A percentile compares a stretch with the other conserved stretches of the same genome.
These are phyloP conservation scores for Latrodectus geometricus DNA, from an alignment of 1,140 invertebrate genomes.

Conservation along the genomic window DNA sequence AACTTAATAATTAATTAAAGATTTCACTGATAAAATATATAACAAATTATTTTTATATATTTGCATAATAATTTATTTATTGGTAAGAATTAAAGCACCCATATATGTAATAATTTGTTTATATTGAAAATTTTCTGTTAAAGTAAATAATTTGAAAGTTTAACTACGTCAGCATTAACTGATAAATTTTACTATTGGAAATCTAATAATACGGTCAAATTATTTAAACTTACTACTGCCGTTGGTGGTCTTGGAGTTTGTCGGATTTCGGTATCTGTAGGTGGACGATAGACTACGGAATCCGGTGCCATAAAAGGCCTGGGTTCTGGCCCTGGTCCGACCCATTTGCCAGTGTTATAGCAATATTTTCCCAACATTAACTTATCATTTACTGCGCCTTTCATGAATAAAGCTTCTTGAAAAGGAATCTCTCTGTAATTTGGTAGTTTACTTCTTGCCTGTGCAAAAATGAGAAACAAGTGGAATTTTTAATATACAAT, in stretches of 20 bases:
- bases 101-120: too few relatives aligned
- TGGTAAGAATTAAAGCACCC: too few relatives aligned
- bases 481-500: not conserved
- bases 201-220: too few relatives aligned
- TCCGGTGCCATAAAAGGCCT: not conserved
- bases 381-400: not conserved
- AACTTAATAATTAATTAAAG: too few relatives aligned
- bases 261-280: slow-evolving; percentile 36
- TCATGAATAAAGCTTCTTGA: slow-evolving; percentile 55
- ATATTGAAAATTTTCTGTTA: too few relatives aligned
- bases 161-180: too few relatives aligned
- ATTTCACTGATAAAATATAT: too few relatives aligned
- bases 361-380: slow-evolving; percentile 40
- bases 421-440: slow-evolving; percentile 54
- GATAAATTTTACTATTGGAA: too few relatives aligned
- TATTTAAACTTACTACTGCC: slow-evolving; percentile 24
- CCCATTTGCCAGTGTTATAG: slow-evolving; percentile 50
- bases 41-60: too few relatives aligned
- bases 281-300: slow-evolving; percentile 36
- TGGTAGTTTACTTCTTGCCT: slow-evolving; percentile 45
- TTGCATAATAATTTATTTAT: too few relatives aligned
- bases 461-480: not conserved
- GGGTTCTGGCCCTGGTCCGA: slow-evolving; percentile 53
- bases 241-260: slow-evolving; percentile 49
- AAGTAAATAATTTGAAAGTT: too few relatives aligned